These are phyloP conservation scores for Protomyctophum bolini DNA, from an alignment of 2,113 vertebrate genomes.

Conservation along the genomic window DNA sequence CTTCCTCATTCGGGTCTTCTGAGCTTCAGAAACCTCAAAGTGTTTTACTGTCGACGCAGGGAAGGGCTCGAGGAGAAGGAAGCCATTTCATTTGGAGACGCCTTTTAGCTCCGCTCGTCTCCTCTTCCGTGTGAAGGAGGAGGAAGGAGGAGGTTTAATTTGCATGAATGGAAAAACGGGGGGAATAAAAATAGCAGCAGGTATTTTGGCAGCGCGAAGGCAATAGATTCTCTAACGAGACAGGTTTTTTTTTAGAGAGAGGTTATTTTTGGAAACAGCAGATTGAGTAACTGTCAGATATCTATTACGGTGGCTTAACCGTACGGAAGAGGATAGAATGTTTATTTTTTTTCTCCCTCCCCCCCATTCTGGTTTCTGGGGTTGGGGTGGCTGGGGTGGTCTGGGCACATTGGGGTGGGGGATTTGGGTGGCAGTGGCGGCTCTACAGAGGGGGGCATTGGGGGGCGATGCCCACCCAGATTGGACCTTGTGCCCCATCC, in stretches of 20 bases:
- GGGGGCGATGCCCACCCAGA: no score
- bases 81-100: constrained; percentile 63
- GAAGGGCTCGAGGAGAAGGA: constrained; percentile 32
- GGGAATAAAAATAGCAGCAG: constrained; percentile 28
- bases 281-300: constrained; percentile 46
- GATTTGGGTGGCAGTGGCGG: no score
- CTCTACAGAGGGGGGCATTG: no score
- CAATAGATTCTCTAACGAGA: constrained; percentile 77
- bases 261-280: constrained; percentile 65
- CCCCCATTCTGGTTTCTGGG: no score
- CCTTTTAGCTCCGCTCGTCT: constrained; percentile 18
- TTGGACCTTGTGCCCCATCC: no score
- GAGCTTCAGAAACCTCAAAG: constrained; percentile 67
- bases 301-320: background rate
- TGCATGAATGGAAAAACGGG: background rate
- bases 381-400: no score
- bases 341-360: no score
- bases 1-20: constrained; percentile 58
- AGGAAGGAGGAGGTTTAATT: constrained; percentile 46
- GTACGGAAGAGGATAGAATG: no score
- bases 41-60: constrained; percentile 47
- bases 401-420: no score
- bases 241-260: constrained; percentile 56
- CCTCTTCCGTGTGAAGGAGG: no score
- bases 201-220: constrained; percentile 70